Evolutionary conservation across 2,113 vertebrate genomes (phyloP).

Genomic region (Heptranchias perlo): DNA sequence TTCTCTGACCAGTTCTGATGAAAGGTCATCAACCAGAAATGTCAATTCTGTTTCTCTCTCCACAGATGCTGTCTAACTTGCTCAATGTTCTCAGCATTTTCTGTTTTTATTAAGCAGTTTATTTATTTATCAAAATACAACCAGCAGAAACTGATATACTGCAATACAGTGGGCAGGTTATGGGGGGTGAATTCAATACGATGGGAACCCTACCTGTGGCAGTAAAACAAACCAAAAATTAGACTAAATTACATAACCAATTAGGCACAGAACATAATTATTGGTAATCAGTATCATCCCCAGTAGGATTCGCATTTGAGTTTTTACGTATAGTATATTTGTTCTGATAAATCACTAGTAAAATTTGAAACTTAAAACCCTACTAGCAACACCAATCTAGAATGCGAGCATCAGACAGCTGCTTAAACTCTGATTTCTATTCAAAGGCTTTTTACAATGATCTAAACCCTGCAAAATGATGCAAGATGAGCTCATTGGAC

Average conservation of each 20-base stretch:
- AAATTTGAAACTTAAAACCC: not conserved
- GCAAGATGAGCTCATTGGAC: slow-evolving; percentile 15
- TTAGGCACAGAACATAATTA: not conserved
- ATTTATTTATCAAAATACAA: not conserved
- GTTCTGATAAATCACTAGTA: not conserved
- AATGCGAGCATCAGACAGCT: not conserved
- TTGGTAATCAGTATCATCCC: not conserved
- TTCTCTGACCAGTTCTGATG: too few species aligned
- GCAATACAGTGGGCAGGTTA: not conserved
- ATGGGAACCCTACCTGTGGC: not conserved
- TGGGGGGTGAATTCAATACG: too few species aligned
- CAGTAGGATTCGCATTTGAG: not conserved
- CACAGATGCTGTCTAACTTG: too few species aligned
- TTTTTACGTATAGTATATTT: not conserved
- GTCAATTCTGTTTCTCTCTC: too few species aligned
- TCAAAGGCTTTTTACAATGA: not conserved
- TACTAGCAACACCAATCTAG: not conserved
- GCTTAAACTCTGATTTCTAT: not conserved
- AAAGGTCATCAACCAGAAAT: too few species aligned
- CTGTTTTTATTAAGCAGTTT: not conserved
- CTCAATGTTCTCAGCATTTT: too few species aligned
- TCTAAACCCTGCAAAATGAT: slow-evolving; percentile 11
- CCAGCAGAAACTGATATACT: not conserved
- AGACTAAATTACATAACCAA: not conserved
- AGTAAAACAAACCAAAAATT: not conserved